phyloP scores from a whole-genome alignment of 2,113 vertebrate species.

The Pelmatolapia mariae region DNA sequence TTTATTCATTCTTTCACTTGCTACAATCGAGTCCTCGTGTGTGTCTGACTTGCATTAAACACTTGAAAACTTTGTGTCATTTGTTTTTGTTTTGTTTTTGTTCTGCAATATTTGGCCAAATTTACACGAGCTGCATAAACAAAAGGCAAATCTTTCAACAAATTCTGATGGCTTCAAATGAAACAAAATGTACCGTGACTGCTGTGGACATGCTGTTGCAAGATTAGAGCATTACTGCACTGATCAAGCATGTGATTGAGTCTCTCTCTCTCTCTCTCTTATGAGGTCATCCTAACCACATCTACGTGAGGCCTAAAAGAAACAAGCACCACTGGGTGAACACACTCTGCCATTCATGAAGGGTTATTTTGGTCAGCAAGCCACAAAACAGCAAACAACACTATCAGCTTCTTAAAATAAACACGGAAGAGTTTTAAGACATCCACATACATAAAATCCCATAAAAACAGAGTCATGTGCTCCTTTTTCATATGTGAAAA shows the following conservation, averaged over 20 bases:
- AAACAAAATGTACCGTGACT: not conserved
- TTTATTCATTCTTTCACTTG: not conserved
- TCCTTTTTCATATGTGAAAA: not conserved
- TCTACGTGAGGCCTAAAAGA: constrained; percentile 7
- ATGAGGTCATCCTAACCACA: constrained; percentile 12
- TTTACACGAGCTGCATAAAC: not conserved
- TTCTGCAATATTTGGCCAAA: not conserved
- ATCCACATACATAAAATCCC: not conserved
- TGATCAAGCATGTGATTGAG: not conserved
- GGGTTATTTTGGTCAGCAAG: not conserved
- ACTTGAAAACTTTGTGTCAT: not conserved
- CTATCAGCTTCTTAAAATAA: not conserved
- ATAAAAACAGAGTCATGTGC: not conserved
- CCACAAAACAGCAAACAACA: not conserved
- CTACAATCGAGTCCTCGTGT: not conserved
- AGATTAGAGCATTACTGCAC: not conserved
- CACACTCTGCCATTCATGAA: not conserved
- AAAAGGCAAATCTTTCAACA: not conserved
- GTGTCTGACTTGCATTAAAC: not conserved
- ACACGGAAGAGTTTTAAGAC: not conserved
- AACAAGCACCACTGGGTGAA: constrained; percentile 29
- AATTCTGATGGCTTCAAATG: not conserved
- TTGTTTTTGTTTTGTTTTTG: not conserved
- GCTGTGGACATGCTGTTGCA: not conserved
- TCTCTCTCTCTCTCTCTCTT: not conserved